Conservation (phyloP, 2,113 vertebrate species). For the Meleagris gallopavo region DNA sequence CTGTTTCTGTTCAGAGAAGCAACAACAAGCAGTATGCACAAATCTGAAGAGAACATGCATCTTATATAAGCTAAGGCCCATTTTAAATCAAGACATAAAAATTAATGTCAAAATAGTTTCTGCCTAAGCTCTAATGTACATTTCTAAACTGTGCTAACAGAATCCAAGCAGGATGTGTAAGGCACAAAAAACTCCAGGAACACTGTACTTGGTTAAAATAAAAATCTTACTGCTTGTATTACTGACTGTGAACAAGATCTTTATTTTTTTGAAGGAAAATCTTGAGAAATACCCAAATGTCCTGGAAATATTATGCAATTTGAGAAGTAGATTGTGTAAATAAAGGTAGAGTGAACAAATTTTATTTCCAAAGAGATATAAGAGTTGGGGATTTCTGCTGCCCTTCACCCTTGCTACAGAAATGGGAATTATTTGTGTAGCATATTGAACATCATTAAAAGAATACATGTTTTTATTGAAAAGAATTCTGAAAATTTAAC, state of each 20-base stretch:
- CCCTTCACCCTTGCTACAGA: not conserved
- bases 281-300: not conserved
- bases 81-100: not conserved
- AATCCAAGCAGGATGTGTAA: not conserved
- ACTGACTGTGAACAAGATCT: not conserved
- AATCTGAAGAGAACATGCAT: not conserved
- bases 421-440: not conserved
- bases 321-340: not conserved
- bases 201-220: not conserved
- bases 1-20: not conserved
- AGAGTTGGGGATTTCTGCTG: not conserved
- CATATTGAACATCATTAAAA: not conserved
- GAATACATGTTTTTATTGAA: not conserved
- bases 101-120: not conserved
- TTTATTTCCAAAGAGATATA: not conserved
- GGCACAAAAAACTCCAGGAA: not conserved
- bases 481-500: not conserved
- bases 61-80: not conserved
- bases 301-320: not conserved
- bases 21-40: not conserved
- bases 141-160: not conserved
- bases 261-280: not conserved
- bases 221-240: not conserved
- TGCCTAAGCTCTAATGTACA: not conserved
- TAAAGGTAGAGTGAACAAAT: not conserved